phyloP scores from a whole-genome alignment of 2,797 vertebrate genomes.

The Rhodeus uyekii region DNA sequence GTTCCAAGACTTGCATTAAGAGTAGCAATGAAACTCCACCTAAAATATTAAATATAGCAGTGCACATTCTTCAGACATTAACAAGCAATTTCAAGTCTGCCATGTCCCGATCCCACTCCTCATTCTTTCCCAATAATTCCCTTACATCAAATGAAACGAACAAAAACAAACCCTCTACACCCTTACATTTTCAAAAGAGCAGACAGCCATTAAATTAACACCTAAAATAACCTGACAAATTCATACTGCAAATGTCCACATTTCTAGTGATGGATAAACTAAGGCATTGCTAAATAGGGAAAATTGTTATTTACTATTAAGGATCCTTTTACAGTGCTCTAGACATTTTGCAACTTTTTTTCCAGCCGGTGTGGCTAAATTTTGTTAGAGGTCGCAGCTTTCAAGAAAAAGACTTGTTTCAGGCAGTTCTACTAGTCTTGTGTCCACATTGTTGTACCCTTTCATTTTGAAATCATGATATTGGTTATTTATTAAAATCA shows the following conservation, averaged over 20 bases:
- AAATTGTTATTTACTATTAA: not conserved
- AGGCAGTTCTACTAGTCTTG: not conserved
- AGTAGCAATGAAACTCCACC: not conserved
- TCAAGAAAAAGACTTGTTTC: not conserved
- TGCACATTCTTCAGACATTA: not conserved
- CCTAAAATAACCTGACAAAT: not conserved
- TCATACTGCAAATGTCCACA: not conserved
- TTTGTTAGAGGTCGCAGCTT: not conserved
- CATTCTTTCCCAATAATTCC: not conserved
- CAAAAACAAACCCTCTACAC: not conserved
- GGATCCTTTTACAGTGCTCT: not conserved
- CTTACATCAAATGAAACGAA: not conserved
- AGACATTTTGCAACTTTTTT: not conserved
- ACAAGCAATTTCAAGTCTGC: not conserved
- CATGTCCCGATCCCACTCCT: not conserved
- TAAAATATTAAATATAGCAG: not conserved
- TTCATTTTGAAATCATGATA: not conserved
- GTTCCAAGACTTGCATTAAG: not conserved
- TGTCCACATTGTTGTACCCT: not conserved
- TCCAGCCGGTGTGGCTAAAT: not conserved
- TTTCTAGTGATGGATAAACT: not conserved
- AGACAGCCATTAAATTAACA: not conserved
- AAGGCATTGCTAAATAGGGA: not conserved
- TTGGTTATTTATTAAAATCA: not conserved
- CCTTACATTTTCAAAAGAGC: not conserved